Evolutionary conservation across 2,888 invertebrate species (phyloP).

Genomic region (Pachliopta kotzebuea): DNA sequence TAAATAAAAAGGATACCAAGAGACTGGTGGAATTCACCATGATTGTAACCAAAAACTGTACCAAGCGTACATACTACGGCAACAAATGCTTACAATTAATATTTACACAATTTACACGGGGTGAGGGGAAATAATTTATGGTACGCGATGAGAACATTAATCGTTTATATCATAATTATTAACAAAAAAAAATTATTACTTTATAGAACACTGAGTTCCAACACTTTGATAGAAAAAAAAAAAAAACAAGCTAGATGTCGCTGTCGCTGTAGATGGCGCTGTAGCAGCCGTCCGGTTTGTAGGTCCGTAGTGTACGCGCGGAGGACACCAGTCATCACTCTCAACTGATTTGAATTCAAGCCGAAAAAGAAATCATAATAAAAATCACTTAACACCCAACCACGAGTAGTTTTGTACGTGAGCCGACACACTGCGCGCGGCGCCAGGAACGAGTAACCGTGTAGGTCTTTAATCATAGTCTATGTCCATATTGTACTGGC

Average conservation of each 20-base stretch:
- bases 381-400: slow-evolving; percentile 16
- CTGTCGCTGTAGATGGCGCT: slow-evolving; percentile 1
- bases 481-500: slow-evolving; percentile 72
- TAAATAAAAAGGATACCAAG: neutral
- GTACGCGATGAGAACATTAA: neutral
- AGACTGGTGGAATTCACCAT: no score
- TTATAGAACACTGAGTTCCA: slow-evolving; percentile 6
- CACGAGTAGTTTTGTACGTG: slow-evolving; percentile 17
- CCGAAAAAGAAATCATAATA: neutral
- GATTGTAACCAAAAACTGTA: slow-evolving; percentile 1
- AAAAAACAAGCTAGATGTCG: neutral
- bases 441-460: slow-evolving; percentile 10
- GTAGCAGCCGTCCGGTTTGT: neutral
- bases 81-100: slow-evolving; percentile 57
- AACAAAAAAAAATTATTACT: neutral
- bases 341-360: neutral
- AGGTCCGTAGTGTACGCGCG: neutral
- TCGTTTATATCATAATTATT: no score
- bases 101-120: slow-evolving; percentile 69
- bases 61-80: slow-evolving; percentile 39
- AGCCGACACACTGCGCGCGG: slow-evolving; percentile 12
- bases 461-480: slow-evolving; percentile 60
- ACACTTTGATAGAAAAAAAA: slow-evolving; percentile 6
- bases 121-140: slow-evolving; percentile 28
- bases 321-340: neutral